phyloP scores from a whole-genome alignment of 1,140 invertebrate genomes.

The Ericerus pela region DNA sequence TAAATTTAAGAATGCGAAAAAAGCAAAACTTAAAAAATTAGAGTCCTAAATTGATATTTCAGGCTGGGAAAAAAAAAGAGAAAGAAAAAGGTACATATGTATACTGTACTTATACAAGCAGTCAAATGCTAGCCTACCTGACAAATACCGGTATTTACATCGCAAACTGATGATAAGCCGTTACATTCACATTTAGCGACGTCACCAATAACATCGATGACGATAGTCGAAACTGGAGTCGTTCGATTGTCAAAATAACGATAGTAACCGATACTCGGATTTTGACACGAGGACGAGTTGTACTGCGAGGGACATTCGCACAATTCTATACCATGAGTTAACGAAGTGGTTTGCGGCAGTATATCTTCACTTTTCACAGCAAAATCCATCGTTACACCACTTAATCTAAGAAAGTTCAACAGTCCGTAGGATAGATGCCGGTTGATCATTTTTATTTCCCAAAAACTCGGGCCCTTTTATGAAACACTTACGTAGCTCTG shows the following conservation, averaged over 20 bases:
- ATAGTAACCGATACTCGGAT: constrained; percentile 74
- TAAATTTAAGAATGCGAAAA: background rate
- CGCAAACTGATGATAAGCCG: constrained; percentile 57
- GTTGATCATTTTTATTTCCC: no score
- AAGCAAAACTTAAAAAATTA: background rate
- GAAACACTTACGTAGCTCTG: constrained; percentile 41
- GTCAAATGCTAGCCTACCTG: constrained; percentile 37
- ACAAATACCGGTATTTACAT: constrained; percentile 74
- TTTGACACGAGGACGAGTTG: constrained; percentile 67
- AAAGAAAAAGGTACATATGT: background rate
- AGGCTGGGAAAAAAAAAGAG: background rate
- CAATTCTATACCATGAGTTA: constrained; percentile 69
- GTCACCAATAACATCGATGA: constrained; percentile 62
- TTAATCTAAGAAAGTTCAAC: constrained; percentile 38
- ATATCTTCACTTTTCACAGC: constrained; percentile 47
- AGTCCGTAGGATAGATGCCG: no score
- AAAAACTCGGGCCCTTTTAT: no score
- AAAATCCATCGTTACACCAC: constrained; percentile 66
- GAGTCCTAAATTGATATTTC: background rate
- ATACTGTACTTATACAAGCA: no score
- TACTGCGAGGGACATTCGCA: constrained; percentile 72
- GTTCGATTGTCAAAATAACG: constrained; percentile 42
- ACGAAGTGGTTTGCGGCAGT: constrained; percentile 33
- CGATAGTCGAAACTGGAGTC: constrained; percentile 38
- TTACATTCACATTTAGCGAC: constrained; percentile 70